Conservation (phyloP, 2,888 invertebrate genomes). For the Hyalella azteca region DNA sequence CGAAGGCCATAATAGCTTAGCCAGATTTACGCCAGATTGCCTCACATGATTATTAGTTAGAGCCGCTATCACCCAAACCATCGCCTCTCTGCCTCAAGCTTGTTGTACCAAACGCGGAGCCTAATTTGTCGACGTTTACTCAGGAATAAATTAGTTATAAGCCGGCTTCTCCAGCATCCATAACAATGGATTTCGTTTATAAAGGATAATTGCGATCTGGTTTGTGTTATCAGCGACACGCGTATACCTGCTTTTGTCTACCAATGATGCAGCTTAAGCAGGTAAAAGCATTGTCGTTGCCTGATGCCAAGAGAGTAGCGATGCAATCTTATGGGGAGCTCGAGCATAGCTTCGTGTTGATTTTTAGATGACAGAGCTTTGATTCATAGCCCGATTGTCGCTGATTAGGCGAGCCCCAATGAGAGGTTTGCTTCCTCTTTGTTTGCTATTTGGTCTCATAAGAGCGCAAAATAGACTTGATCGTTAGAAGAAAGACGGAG, state of each 20-base stretch:
- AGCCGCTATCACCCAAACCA: constrained; percentile 7
- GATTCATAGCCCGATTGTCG: constrained; percentile 20
- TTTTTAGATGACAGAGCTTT: constrained; percentile 27
- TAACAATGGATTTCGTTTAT: constrained; percentile 36
- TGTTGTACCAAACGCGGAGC: constrained; percentile 33
- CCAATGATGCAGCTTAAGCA: constrained; percentile 21
- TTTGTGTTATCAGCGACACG: constrained; percentile 36
- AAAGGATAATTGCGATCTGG: constrained; percentile 35
- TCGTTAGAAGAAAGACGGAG: not conserved
- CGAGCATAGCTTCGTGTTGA: constrained; percentile 16
- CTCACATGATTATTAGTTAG: constrained; percentile 34
- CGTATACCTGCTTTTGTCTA: constrained; percentile 18
- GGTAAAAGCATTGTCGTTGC: constrained; percentile 14
- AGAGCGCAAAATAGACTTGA: constrained; percentile 8
- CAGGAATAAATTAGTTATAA: constrained; percentile 33
- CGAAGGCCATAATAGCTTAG: constrained; percentile 35
- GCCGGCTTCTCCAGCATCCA: constrained; percentile 27
- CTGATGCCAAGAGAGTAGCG: not conserved
- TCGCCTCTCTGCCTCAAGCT: constrained; percentile 9
- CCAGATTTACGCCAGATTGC: constrained; percentile 36
- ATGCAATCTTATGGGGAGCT: not conserved
- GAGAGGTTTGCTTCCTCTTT: constrained; percentile 20
- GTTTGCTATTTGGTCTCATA: constrained; percentile 20
- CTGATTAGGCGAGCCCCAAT: constrained; percentile 2
- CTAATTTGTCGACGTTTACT: constrained; percentile 36